These are phyloP conservation scores for Gila robusta DNA, from an alignment of 2,797 vertebrate genomes.

Conservation along the genomic window DNA sequence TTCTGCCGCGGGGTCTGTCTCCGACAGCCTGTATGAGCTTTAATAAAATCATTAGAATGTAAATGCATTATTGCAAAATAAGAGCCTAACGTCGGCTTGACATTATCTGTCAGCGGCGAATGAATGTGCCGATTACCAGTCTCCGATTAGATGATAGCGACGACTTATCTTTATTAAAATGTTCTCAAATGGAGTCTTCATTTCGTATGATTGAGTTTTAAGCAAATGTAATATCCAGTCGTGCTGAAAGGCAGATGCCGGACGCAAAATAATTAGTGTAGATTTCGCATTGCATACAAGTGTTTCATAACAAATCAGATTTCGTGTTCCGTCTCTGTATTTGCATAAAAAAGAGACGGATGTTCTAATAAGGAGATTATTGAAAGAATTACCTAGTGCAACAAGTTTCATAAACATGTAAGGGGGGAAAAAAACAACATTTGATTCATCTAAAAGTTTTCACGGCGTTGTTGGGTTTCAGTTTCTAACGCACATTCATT, in stretches of 20 bases:
- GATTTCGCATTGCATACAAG: constrained; percentile 93
- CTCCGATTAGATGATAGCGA: constrained; percentile 97
- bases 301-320: constrained; percentile 99
- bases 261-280: constrained; percentile 98
- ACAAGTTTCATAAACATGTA: constrained; percentile 92
- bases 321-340: constrained; percentile 87
- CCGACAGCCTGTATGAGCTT: constrained; percentile 96
- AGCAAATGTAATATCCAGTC: constrained; percentile 99
- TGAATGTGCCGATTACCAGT: constrained; percentile 98
- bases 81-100: constrained; percentile 98
- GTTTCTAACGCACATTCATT: constrained; percentile 74
- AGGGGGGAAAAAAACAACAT: constrained; percentile 74
- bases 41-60: constrained; percentile 99
- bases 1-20: constrained; percentile 79
- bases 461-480: constrained; percentile 78
- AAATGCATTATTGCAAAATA: constrained; percentile 99
- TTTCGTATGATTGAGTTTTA: constrained; percentile 99
- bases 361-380: constrained; percentile 94
- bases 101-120: constrained; percentile 91
- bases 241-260: constrained; percentile 63
- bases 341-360: constrained; percentile 92
- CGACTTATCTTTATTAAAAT: constrained; percentile 99
- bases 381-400: constrained; percentile 98
- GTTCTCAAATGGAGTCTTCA: constrained; percentile 99
- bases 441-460: constrained; percentile 93